Evolutionary conservation across 2,113 vertebrate genomes (phyloP), one percentile per base, ranked within the genome.

Genomic region (Orcinus orca): DNA sequence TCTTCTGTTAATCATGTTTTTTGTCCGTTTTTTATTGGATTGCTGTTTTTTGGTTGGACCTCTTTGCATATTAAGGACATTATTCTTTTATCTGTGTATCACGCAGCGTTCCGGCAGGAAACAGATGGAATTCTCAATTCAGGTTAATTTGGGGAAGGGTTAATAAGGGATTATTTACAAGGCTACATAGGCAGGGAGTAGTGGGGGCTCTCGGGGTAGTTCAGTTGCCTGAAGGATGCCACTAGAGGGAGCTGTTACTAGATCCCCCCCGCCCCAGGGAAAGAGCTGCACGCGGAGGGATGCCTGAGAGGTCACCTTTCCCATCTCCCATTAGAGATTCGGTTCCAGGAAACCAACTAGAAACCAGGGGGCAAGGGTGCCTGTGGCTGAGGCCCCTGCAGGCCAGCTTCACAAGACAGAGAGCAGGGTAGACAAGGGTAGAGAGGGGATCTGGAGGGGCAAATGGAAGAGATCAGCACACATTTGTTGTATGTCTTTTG

Each of bases 1-100:
- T 91, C 62, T 63, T 94, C 18, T 60, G 47, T 92, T 60, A 77
- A 79, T 91, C 53, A 38, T 97, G 17, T 71, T 55, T 33, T 93
- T 88, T 73, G 53, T 76, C 18, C 4, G 18, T 41, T 92, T 93
- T 95, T 92, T 36, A 41, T 38, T 67, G 26, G 63, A 36, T 67
- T 90, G 14, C 13, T 81, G 44, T 25, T 79, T 84, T 76, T 83
- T 60, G 65, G 14, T 68, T 74, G 55, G 38, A 44, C 80, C 53
- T 86, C 31, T 76, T 94, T 95, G 33, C 15, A 38, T 82, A 20
- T 41, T 65, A 70, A 87, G 85, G 41, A 86, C 62, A 86, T 74
- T 68, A 63, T 58, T 31, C 12, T 68, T 94, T 95, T 47, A 20
- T 74, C 50, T 76, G 14, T 85, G 18, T 74, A 26, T 53, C 84